Evolutionary conservation across 2,888 invertebrate species (phyloP), one percentile per base, ranked within the genome.

Genomic region (Marronus borbonicus): DNA sequence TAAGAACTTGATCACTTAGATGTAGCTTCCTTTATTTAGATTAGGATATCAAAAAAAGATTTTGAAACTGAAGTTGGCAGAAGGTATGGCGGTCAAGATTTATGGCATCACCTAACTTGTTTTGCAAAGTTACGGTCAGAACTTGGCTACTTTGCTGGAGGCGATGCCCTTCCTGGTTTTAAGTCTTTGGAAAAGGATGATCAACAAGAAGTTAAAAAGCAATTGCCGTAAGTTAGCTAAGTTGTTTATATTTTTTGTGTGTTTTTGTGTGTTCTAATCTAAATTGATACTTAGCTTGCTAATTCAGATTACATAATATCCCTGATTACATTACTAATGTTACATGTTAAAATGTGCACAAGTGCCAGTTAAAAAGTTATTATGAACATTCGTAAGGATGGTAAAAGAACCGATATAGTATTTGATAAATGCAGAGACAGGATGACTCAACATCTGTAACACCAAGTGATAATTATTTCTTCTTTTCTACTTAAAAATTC

Each of bases 51-150:
- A 1, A 97, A 96, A 88, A 95, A 95, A 81, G 96, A 96, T 82
- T 97, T 90, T 88, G 95, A 97, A 79, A 93, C 93, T 68, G 95
- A 96, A 83, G 90, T 94, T 24, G 96, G 95, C 0, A 92, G 91
- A 84, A 93, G 93, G 86, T 96, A 93, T 88, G 97, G 97, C 0
- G 97, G 97, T 0, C 92, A 94, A 84, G 93, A 96, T 78, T 89
- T 93, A 74, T 98, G 98, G 98, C 94, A 98, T 88, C 98, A 98
- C 88, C 88, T 97, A 2, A 94, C 95, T 79, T 98, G 98, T 86
- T 98, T 98, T 89, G 93, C 92, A 0, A 93, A 95, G 85, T 85
- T 93, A 0, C 91, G 97, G 55, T 90, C 91, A 24, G 93, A 94
- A 8, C 88, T 97, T 2, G 92, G 93, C 17, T 98, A 93, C 88